Evolutionary conservation across 2,888 invertebrate species (phyloP).

Genomic region (Laspeyria flexula): DNA sequence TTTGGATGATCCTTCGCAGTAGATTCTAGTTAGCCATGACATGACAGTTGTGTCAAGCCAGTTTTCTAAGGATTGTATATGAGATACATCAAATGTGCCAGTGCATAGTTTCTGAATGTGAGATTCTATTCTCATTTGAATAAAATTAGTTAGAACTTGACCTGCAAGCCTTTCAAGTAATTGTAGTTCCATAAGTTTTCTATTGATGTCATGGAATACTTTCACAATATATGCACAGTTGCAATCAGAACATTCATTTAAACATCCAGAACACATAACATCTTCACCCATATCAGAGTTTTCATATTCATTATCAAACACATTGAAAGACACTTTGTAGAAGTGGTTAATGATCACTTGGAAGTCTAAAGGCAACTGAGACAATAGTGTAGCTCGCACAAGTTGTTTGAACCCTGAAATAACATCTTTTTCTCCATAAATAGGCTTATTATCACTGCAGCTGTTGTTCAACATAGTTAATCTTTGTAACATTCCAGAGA

Average conservation of each 20-base stretch:
- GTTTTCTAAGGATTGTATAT: conserved; percentile 91
- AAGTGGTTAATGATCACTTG: conserved; percentile 90
- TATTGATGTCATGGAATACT: conserved; percentile 92
- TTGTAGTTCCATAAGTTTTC: conserved; percentile 91
- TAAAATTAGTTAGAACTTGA: conserved; percentile 93
- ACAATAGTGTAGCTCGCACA: conserved; percentile 88
- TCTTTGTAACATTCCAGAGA: conserved; percentile 83
- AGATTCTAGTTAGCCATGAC: conserved; percentile 94
- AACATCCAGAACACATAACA: conserved; percentile 90
- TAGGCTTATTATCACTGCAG: conserved; percentile 73
- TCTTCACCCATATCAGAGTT: conserved; percentile 85
- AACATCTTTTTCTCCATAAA: conserved; percentile 85
- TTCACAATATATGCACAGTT: conserved; percentile 88
- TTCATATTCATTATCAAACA: conserved; percentile 86
- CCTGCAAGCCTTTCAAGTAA: conserved; percentile 94
- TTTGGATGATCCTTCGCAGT: conserved; percentile 88
- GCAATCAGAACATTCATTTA: conserved; percentile 85
- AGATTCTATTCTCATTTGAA: conserved; percentile 92
- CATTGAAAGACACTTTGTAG: conserved; percentile 91
- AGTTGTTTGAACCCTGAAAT: conserved; percentile 87
- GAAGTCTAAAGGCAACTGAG: conserved; percentile 90
- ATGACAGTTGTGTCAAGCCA: conserved; percentile 96
- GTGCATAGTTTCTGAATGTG: conserved; percentile 95
- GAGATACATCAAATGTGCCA: conserved; percentile 94
- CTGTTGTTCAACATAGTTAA: conserved; percentile 82